Percentiles rank a stretch among this genome's conserved stretches.
phyloP scores from a whole-genome alignment of 2,113 vertebrate genomes.

The Hiodon tergisus region DNA sequence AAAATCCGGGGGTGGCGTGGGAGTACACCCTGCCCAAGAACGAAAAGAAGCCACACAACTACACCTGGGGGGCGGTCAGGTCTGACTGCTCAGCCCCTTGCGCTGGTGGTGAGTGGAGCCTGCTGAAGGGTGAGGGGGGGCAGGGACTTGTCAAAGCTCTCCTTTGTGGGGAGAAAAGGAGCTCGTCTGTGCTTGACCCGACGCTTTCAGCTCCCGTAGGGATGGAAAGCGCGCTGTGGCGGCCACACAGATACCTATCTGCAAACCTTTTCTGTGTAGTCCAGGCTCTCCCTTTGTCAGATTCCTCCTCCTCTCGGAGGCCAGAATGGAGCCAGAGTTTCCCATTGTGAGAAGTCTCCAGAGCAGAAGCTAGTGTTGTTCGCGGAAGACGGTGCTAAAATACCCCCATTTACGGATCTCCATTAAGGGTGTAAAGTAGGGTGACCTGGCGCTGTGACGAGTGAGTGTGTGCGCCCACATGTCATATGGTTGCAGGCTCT shows the following conservation, averaged over 20 bases:
- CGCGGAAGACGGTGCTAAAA: too few species aligned
- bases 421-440: neutral
- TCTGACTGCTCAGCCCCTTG: conserved; percentile 84
- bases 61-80: conserved; percentile 78
- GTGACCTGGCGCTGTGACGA: neutral
- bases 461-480: neutral
- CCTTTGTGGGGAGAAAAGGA: conserved; percentile 41
- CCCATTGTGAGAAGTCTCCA: neutral
- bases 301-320: neutral
- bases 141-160: conserved; percentile 38
- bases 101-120: conserved; percentile 73
- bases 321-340: neutral
- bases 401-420: neutral
- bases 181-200: conserved; percentile 12
- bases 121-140: neutral
- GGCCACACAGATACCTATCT: neutral
- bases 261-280: neutral
- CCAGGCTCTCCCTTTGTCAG: neutral
- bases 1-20: conserved; percentile 88
- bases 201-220: neutral
- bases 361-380: neutral
- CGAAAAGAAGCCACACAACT: conserved; percentile 59
- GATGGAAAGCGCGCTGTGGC: neutral
- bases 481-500: neutral
- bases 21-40: conserved; percentile 81